A percentile compares a stretch with the other conserved stretches of the same genome.
Evolutionary conservation across 2,113 vertebrate genomes (phyloP).

Genomic region (Nerophis ophidion): DNA sequence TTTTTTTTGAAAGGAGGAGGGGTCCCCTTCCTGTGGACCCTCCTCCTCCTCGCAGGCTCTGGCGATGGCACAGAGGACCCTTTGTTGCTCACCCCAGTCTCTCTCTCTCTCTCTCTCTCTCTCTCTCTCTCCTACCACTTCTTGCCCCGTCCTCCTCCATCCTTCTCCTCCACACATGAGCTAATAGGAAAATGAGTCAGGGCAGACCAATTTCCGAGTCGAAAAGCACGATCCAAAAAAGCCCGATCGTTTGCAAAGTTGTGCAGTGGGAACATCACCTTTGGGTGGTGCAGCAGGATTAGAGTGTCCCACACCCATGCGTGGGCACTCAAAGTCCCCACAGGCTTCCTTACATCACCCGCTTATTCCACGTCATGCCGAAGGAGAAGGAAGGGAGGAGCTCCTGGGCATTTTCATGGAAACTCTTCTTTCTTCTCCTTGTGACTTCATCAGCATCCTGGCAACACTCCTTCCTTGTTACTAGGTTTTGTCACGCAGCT

Average conservation of each 20-base stretch:
- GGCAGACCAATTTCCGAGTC: constrained; percentile 65
- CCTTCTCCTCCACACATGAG: constrained; percentile 80
- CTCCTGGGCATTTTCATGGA: constrained; percentile 35
- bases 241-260: too few relatives aligned
- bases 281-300: too few relatives aligned
- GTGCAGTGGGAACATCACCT: too few relatives aligned
- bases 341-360: constrained; percentile 43
- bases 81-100: constrained; percentile 83
- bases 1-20: constrained; percentile 64
- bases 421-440: constrained; percentile 34
- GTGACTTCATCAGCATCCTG: constrained; percentile 27
- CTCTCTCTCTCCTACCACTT: constrained; percentile 18
- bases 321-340: constrained; percentile 43
- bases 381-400: constrained; percentile 29
- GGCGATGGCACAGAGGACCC: constrained; percentile 92
- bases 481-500: constrained; percentile 27
- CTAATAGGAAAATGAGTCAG: constrained; percentile 86
- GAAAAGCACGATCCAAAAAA: constrained; percentile 33
- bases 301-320: constrained; percentile 46
- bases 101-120: constrained; percentile 26
- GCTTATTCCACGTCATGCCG: constrained; percentile 8
- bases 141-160: constrained; percentile 58
- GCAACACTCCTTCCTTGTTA: constrained; percentile 16
- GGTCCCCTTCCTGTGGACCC: constrained; percentile 91
- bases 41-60: constrained; percentile 88